phyloP scores from a whole-genome alignment of 2,113 vertebrate genomes.

The Platycercus adscitus region DNA sequence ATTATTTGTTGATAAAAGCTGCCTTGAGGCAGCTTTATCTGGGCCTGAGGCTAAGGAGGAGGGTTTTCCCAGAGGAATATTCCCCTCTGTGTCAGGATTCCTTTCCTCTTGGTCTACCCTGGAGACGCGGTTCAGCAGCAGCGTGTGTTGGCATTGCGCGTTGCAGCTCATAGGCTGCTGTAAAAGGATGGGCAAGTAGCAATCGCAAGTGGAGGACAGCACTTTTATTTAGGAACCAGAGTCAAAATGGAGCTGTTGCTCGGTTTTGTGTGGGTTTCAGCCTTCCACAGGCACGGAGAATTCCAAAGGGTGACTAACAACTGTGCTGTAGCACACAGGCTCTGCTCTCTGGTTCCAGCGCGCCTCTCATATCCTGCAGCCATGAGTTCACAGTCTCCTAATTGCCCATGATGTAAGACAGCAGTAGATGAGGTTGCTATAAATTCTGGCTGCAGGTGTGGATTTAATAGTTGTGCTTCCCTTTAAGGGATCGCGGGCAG shows the following conservation, averaged over 20 bases:
- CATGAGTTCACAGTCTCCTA: constrained; percentile 54
- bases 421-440: constrained; percentile 51
- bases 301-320: neutral
- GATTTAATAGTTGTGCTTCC: constrained; percentile 62
- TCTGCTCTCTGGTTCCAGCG: neutral
- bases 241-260: neutral
- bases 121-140: neutral
- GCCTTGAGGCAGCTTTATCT: neutral
- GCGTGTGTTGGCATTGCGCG: neutral
- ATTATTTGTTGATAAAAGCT: neutral
- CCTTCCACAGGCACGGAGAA: rapidly evolving
- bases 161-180: neutral
- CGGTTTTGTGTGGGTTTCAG: neutral
- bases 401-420: constrained; percentile 62
- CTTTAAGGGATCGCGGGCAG: constrained; percentile 30
- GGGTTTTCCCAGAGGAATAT: neutral
- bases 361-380: constrained; percentile 54
- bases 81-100: neutral
- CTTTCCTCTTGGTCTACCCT: neutral
- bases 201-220: neutral
- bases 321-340: neutral
- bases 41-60: neutral
- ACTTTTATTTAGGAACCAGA: neutral
- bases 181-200: neutral
- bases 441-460: constrained; percentile 69